These are phyloP conservation scores for Stictonetta naevosa DNA, from an alignment of 2,113 vertebrate genomes.

Conservation along the genomic window DNA sequence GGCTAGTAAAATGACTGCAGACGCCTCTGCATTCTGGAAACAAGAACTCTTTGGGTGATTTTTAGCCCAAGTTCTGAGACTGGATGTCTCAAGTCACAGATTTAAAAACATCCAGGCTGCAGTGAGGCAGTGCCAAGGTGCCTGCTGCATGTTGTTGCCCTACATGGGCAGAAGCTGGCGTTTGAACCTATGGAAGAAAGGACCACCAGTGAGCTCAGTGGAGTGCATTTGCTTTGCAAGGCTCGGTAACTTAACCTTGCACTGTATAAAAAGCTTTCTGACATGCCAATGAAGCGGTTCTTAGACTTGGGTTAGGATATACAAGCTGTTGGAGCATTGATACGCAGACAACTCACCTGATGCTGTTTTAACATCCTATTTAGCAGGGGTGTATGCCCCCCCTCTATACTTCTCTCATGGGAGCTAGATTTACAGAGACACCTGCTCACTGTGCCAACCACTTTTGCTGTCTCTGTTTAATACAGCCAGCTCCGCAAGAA, in stretches of 20 bases:
- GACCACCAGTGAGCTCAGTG: neutral
- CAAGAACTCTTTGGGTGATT: neutral
- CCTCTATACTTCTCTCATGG: neutral
- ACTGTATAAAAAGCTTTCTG: neutral
- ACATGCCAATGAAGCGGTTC: neutral
- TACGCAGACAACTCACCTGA: neutral
- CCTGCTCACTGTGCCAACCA: neutral
- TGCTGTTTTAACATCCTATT: neutral
- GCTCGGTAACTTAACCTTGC: neutral
- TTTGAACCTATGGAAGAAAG: neutral
- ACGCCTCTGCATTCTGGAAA: neutral
- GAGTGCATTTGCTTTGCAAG: neutral
- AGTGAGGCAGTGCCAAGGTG: rapidly evolving
- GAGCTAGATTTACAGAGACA: neutral
- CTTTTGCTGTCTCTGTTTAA: neutral
- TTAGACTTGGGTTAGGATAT: neutral
- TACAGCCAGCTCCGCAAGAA: neutral
- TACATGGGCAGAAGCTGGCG: neutral
- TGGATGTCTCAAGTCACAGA: neutral
- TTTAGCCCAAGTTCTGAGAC: neutral
- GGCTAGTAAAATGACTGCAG: neutral
- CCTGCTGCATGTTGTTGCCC: neutral
- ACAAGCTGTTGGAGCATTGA: rapidly evolving
- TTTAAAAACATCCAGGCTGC: neutral
- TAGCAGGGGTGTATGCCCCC: rapidly evolving